Percentiles rank a stretch among this genome's conserved stretches.
phyloP scores from a whole-genome alignment of 2,797 vertebrate species.

The Hozukius guyotensis region DNA sequence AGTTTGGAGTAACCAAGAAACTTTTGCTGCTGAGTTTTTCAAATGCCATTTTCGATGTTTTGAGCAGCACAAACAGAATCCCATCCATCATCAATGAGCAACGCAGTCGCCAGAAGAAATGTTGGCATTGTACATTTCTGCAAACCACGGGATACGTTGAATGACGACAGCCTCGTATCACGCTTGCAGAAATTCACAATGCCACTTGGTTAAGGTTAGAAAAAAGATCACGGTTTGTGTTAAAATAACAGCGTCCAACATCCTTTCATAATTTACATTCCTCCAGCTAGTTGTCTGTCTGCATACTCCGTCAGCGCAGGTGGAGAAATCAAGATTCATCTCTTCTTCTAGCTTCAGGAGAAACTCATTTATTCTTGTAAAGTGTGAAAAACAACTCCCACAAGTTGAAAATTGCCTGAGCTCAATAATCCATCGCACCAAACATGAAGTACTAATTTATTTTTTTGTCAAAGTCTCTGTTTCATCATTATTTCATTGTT shows the following conservation, averaged over 20 bases:
- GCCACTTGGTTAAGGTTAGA: too few relatives aligned
- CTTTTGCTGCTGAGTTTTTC: neutral
- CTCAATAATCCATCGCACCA: conserved; percentile 18
- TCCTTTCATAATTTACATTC: neutral
- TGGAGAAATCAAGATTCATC: conserved; percentile 7
- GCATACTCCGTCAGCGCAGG: neutral
- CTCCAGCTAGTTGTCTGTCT: neutral
- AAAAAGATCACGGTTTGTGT: too few relatives aligned
- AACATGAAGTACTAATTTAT: conserved; percentile 6
- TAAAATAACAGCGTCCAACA: too few relatives aligned
- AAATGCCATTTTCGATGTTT: neutral
- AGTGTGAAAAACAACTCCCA: conserved; percentile 10
- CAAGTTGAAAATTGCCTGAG: conserved; percentile 5
- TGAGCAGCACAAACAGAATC: neutral
- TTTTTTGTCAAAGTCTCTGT: conserved; percentile 22
- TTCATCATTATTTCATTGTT: conserved; percentile 14
- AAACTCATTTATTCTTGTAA: conserved; percentile 12
- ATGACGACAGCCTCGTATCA: neutral
- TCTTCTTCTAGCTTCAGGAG: neutral
- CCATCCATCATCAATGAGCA: neutral
- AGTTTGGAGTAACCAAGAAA: neutral
- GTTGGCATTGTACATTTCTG: neutral
- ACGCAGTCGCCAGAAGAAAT: neutral
- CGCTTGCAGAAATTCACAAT: too few relatives aligned
- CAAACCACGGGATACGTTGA: neutral